Base-by-base conservation (phyloP, 2,113 vertebrate species). In the Archilochus colubris region DNA sequence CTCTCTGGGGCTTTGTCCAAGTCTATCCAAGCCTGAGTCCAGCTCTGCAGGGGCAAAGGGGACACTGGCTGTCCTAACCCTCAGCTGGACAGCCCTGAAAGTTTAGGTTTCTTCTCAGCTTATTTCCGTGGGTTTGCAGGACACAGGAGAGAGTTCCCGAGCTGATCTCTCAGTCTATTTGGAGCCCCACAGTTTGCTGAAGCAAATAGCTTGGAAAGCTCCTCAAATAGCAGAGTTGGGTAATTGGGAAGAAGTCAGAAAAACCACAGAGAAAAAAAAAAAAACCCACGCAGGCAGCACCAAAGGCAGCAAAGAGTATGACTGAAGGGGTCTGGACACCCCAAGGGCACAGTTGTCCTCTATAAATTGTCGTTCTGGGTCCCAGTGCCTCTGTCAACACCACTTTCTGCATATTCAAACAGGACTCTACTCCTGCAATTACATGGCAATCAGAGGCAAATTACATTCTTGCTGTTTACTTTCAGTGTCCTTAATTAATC, bases 381-480 rank as follows among this genome's bases (percentile, higher is more conserved):
- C 90, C 88, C 87, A 27, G 18, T 54, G 62, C 76, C 55, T 50
- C 78, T 43, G 70, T 79, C 85, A 80, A 95, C 79, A 91, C 15
- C 80, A 69, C 83, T 95, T 97, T 96, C 97, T 91, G 93, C 97
- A 96, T 97, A 97, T 96, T 97, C 93, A 97, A 97, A 97, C 94
- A 79, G 97, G 93, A 43, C 78, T 83, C 59, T 96, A 93, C 96
- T 97, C 94, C 88, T 5, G 58, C 97, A 97, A 97, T 98, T 98
- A 97, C 97, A 97, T 68, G 95, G 97, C 95, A 98, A 98, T 98
- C 97, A 97, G 94, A 96, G 93, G 90, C 94, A 98, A 98, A 98
- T 98, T 98, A 98, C 97, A 97, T 97, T 98, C 97, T 98, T 97
- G 96, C 97, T 98, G 98, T 98, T 98, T 98, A 98, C 97, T 97